Conservation (phyloP, 2,888 invertebrate species). For the Calameuta pallipes region DNA sequence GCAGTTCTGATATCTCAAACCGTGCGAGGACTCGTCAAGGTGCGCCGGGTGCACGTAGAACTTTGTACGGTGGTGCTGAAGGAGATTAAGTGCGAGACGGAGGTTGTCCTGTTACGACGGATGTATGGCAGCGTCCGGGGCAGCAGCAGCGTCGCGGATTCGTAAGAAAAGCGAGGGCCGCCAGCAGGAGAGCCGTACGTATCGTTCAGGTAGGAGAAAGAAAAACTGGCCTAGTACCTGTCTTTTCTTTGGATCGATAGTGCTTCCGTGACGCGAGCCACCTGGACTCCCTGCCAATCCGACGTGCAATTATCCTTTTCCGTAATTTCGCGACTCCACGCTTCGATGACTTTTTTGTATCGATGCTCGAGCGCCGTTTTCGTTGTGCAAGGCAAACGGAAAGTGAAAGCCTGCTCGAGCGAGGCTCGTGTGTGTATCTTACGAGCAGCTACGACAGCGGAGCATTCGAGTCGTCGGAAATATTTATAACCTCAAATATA, state of each 20-base stretch:
- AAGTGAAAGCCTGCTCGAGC: slow-evolving; percentile 33
- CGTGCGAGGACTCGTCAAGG: background rate
- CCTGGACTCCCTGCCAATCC: background rate
- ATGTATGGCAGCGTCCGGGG: background rate
- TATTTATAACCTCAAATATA: background rate
- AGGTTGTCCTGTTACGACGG: background rate
- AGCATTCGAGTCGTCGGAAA: background rate
- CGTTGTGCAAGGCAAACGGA: slow-evolving; percentile 37
- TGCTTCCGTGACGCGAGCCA: background rate
- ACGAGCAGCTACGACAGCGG: background rate
- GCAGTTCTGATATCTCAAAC: background rate
- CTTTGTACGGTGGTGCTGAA: slow-evolving; percentile 1
- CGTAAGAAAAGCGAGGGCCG: background rate
- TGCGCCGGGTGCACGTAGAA: background rate
- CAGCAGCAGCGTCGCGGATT: slow-evolving; percentile 4
- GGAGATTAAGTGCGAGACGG: background rate
- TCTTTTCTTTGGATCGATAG: background rate
- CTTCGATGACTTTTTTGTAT: slow-evolving; percentile 7
- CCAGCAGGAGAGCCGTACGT: background rate
- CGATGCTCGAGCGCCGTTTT: slow-evolving; percentile 24
- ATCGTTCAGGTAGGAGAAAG: slow-evolving; percentile 7
- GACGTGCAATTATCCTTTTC: background rate
- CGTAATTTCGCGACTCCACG: background rate
- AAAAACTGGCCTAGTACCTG: background rate
- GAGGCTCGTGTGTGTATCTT: slow-evolving; percentile 14